Percentiles rank a stretch among this genome's conserved stretches.
Evolutionary conservation across 2,797 vertebrate species (phyloP).

Genomic region (Psittacula derbiana): DNA sequence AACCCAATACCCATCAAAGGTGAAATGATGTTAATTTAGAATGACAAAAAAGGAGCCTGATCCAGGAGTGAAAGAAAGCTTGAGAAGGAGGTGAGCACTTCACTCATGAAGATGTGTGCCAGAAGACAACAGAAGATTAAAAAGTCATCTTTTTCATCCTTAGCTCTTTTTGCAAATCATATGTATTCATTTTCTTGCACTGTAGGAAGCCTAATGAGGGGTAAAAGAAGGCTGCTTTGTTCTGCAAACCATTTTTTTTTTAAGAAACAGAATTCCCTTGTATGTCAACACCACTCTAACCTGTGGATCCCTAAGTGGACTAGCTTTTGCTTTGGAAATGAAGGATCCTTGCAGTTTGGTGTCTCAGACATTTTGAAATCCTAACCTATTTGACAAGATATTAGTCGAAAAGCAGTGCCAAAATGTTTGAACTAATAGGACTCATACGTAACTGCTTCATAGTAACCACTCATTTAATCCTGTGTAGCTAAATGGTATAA

Average conservation of each 20-base stretch:
- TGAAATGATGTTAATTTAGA: neutral
- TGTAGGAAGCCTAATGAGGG: neutral
- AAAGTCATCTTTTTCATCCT: neutral
- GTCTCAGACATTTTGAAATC: constrained; percentile 46
- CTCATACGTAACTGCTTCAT: constrained; percentile 76
- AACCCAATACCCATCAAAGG: neutral
- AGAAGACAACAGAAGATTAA: neutral
- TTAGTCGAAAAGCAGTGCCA: constrained; percentile 65
- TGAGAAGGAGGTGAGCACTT: neutral
- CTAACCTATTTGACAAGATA: constrained; percentile 70
- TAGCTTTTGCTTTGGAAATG: neutral
- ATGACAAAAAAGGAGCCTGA: neutral
- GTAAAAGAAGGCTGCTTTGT: neutral
- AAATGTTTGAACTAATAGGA: constrained; percentile 69
- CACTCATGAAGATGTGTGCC: neutral
- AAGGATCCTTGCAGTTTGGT: constrained; percentile 28
- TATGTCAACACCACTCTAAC: neutral
- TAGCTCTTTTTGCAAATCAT: neutral
- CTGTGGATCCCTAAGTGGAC: neutral
- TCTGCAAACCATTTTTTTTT: neutral
- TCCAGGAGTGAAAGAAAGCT: neutral
- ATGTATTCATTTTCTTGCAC: neutral
- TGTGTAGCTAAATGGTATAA: constrained; percentile 70
- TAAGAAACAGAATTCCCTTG: neutral
- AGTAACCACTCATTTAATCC: constrained; percentile 73